Evolutionary conservation across 2,797 vertebrate genomes (phyloP), one percentile per base, ranked within the genome.

Genomic region (Paratrypauchen microcephalus): DNA sequence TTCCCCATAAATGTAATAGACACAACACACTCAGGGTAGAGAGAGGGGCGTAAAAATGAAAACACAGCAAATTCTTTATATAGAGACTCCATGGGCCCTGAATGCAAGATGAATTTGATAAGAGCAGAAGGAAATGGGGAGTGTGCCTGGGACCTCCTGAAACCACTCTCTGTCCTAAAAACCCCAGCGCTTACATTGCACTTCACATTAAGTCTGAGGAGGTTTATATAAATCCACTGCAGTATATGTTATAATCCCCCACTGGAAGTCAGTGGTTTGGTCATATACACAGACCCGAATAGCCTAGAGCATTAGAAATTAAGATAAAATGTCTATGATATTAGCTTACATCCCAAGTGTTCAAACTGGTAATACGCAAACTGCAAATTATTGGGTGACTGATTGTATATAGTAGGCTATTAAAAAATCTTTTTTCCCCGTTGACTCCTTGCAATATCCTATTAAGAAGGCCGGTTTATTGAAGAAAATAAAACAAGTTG

Each of bases 81-180:
- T 73, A 21, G 28, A 54, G 41, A 69, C 60, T 71, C 67, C 59
- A 72, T 64, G 65, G 70, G 80, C 68, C 66, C 56, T 71, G 26
- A 19, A 56, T 68, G 61, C 18, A 62, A 79, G 65, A 80, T 72
- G 55, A 62, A 84, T 72, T 77, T 65, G 48, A 74, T 69, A 70
- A 65, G 61, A 81, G 71, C 3, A 66, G 57, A 66, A 71, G 66
- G 60, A 68, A 78, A 70, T 68, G 21, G 41, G 59, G 57, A 78
- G 36, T 58, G 66, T 66, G 39, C 6, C 63, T 67, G 50, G 48
- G 26, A 65, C 45, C 63, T 50, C 63, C 45, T 76, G 64, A 36
- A 69, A 75, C 30, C 67, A 70, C 19, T 55, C 36, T 24, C 64
- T 41, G 48, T 26, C 69, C n/a, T 56, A 32, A 72, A 71, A 68